Evolutionary conservation across 37 sponge, comb jelly and placozoan genomes (phyloP).

Genomic region (Aplysina aerophoba): DNA sequence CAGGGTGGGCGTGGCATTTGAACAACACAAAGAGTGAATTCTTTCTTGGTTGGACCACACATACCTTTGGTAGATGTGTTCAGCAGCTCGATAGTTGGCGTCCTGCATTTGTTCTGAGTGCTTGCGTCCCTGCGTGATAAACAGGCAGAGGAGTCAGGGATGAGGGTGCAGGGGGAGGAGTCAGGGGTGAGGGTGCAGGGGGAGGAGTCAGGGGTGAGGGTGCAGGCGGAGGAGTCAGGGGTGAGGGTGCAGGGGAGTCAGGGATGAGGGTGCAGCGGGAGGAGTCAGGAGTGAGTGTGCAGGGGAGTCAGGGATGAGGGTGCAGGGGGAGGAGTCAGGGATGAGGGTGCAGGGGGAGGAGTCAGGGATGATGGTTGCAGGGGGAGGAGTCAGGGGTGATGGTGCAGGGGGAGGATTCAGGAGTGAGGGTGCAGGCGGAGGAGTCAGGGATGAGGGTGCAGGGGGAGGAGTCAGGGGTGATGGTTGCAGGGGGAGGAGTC

Average conservation of each 20-base stretch:
- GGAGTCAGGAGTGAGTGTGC: slow-evolving; percentile 12
- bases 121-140: slow-evolving; percentile 54
- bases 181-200: too few relatives aligned
- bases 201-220: too few relatives aligned
- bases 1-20: too few relatives aligned
- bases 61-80: slow-evolving; percentile 43
- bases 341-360: not conserved
- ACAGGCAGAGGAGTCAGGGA: not conserved
- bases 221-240: too few relatives aligned
- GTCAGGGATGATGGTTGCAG: not conserved
- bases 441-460: not conserved
- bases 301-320: not conserved
- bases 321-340: too few relatives aligned
- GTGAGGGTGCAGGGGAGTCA: too few relatives aligned
- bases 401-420: not conserved
- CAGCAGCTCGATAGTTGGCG: slow-evolving; percentile 77
- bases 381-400: not conserved
- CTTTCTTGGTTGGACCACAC: not conserved
- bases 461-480: too few relatives aligned
- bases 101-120: slow-evolving; percentile 82
- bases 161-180: too few relatives aligned
- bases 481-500: too few relatives aligned
- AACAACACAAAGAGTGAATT: too few relatives aligned
- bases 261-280: not conserved
- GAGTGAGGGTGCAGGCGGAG: not conserved